These are phyloP conservation scores for Thalassaphorura encarpata DNA, from an alignment of 1,140 invertebrate species.

Conservation along the genomic window DNA sequence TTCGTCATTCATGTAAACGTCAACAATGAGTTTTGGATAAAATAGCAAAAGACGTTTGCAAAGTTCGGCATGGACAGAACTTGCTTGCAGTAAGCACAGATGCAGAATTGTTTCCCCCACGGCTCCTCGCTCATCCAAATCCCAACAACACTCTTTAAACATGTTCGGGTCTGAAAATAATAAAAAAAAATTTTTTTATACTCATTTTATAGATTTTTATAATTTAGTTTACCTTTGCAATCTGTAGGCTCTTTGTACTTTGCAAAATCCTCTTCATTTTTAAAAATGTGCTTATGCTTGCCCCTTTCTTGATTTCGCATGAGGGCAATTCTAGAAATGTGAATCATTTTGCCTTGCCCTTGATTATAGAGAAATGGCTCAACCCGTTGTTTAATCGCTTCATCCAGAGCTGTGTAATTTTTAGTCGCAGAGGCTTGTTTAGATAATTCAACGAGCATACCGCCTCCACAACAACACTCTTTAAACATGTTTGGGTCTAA, in stretches of 20 bases:
- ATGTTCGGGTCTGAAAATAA: constrained; percentile 46
- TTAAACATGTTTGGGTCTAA: constrained; percentile 58
- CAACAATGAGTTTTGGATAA: constrained; percentile 91
- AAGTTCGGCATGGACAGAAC: constrained; percentile 80
- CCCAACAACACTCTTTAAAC: constrained; percentile 85
- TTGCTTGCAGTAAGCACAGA: constrained; percentile 82
- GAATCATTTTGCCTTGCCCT: constrained; percentile 77
- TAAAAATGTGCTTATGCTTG: constrained; percentile 46
- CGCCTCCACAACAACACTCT: constrained; percentile 87
- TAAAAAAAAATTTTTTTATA: neutral
- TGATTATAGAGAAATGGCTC: constrained; percentile 88
- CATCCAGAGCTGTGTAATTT: constrained; percentile 77
- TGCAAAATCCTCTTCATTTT: constrained; percentile 30
- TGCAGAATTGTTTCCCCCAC: constrained; percentile 87
- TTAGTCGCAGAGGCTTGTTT: constrained; percentile 80
- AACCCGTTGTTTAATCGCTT: constrained; percentile 80
- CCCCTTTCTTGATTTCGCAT: constrained; percentile 75
- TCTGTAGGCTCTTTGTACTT: constrained; percentile 24
- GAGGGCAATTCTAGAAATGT: constrained; percentile 74
- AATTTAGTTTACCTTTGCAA: constrained; percentile 23
- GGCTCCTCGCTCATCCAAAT: constrained; percentile 79
- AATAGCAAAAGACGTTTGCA: constrained; percentile 81
- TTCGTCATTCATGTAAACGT: constrained; percentile 91
- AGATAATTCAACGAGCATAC: constrained; percentile 84
- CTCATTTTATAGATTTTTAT: neutral